Conservation (phyloP, 2,888 invertebrate genomes). For the Agriopis leucophaearia region DNA sequence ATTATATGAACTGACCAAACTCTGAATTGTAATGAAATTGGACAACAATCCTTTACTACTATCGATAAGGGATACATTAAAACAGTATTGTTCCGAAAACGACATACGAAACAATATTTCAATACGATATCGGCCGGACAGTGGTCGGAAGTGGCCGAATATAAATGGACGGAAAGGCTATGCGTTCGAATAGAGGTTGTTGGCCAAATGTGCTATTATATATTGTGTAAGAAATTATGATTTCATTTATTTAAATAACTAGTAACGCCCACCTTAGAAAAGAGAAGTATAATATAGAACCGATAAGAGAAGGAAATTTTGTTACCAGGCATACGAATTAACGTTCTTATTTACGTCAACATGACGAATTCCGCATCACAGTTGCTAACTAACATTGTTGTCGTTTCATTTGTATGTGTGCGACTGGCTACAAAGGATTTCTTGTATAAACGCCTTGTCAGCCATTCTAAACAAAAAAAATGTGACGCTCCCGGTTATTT, state of each 20-base stretch:
- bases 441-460: no score
- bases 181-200: slow-evolving; percentile 74
- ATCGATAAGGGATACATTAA: slow-evolving; percentile 43
- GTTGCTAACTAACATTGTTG: no score
- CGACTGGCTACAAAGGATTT: no score
- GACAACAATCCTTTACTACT: slow-evolving; percentile 19
- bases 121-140: slow-evolving; percentile 81
- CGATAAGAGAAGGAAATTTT: no score
- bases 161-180: slow-evolving; percentile 82
- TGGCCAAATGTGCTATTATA: slow-evolving; percentile 61
- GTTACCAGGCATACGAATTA: no score
- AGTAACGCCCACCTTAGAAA: no score
- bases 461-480: no score
- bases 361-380: no score
- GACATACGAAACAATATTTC: slow-evolving; percentile 83
- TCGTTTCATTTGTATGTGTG: no score
- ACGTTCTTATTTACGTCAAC: no score
- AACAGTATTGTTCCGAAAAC: slow-evolving; percentile 67
- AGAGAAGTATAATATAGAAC: no score
- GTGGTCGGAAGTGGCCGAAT: slow-evolving; percentile 82
- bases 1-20: neutral
- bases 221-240: slow-evolving; percentile 21
- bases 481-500: no score
- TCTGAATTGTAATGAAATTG: neutral
- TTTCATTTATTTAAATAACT: slow-evolving; percentile 13